phyloP scores from a whole-genome alignment of 2,888 invertebrate genomes.

The Crocallis elinguaria region DNA sequence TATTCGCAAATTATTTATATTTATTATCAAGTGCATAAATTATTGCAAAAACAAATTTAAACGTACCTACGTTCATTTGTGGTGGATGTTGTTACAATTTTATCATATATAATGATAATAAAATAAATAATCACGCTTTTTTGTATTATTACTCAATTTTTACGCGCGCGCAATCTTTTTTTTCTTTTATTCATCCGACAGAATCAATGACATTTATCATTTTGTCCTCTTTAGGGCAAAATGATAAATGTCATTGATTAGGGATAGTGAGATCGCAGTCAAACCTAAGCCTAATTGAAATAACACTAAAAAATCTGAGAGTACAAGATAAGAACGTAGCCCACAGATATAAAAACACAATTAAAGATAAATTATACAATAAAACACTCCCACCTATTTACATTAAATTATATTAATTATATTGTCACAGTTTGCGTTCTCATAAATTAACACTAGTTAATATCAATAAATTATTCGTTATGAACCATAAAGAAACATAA shows the following conservation, averaged over 20 bases:
- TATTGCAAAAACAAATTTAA: not conserved
- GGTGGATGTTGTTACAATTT: not conserved
- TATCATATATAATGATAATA: not conserved
- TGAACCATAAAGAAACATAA: conserved; percentile 6
- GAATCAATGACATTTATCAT: too few species aligned
- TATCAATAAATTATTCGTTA: conserved; percentile 8
- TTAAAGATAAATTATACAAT: not conserved
- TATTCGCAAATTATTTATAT: conserved; percentile 1
- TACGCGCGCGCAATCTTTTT: too few species aligned
- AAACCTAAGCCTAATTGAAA: too few species aligned
- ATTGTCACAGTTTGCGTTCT: conserved; percentile 19
- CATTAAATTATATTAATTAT: conserved; percentile 15
- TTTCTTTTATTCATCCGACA: too few species aligned
- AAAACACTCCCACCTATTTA: not conserved
- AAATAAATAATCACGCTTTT: not conserved
- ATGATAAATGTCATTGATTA: too few species aligned
- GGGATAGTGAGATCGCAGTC: too few species aligned
- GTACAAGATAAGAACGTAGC: too few species aligned
- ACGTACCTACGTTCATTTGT: not conserved
- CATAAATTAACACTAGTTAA: conserved; percentile 1
- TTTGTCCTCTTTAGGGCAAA: too few species aligned
- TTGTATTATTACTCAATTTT: too few species aligned
- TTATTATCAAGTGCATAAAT: not conserved
- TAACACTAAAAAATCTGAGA: too few species aligned
- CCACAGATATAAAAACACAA: too few species aligned